Percentiles rank a stretch among this genome's conserved stretches.
These are phyloP conservation scores for Neogale vison DNA, from an alignment of 2,113 vertebrate species.

Conservation along the genomic window DNA sequence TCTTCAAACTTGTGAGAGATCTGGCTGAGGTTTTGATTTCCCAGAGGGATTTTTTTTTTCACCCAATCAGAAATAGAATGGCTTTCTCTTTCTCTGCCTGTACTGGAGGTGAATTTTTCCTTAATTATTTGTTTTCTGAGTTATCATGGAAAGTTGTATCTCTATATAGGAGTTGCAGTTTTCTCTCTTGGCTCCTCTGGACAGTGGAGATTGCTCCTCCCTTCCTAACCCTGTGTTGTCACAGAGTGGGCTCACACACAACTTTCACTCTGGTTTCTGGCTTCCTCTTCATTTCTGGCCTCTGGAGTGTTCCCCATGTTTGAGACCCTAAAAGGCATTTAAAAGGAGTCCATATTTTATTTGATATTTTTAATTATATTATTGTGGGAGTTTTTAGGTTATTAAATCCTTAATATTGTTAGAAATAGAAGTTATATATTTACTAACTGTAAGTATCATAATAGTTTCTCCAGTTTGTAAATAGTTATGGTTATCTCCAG, in stretches of 20 bases:
- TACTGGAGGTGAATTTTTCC: background rate
- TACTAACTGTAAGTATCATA: background rate
- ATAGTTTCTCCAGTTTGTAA: background rate
- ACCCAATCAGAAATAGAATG: background rate
- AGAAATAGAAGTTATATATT: background rate
- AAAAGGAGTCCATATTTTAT: constrained; percentile 4
- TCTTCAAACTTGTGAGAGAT: background rate
- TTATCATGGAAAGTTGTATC: background rate
- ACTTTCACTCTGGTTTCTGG: background rate
- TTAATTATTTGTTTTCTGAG: background rate
- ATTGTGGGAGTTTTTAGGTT: background rate
- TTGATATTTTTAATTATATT: background rate
- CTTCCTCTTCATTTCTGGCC: background rate
- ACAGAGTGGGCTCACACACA: background rate
- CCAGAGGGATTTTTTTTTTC: background rate
- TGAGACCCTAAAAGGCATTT: background rate
- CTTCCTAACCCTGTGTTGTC: background rate
- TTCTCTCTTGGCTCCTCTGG: background rate
- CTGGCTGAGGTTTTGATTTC: background rate
- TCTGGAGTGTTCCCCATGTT: background rate
- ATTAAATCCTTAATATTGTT: background rate
- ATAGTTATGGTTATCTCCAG: background rate
- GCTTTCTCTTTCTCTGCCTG: background rate
- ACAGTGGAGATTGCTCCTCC: background rate
- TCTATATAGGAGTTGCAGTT: background rate